phyloP scores from a whole-genome alignment of 2,797 vertebrate genomes.

The Potorous gilbertii region DNA sequence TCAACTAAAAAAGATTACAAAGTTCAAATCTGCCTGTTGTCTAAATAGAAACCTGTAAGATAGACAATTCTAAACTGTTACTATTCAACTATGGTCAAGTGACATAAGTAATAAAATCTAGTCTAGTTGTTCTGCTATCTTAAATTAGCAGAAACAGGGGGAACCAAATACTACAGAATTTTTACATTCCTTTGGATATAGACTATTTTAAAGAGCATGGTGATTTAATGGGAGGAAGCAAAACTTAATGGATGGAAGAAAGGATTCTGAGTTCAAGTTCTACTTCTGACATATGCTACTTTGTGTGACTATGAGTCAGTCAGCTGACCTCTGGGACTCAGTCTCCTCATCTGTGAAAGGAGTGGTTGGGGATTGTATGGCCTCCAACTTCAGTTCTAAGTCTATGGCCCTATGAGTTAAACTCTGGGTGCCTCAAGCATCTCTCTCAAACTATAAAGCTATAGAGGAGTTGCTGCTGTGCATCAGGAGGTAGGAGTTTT shows the following conservation, averaged over 20 bases:
- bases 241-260: not conserved
- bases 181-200: not conserved
- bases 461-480: not conserved
- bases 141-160: not conserved
- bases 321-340: not conserved
- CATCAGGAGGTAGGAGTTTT: not conserved
- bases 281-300: not conserved
- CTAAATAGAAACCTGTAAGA: not conserved
- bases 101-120: not conserved
- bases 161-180: not conserved
- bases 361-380: not conserved
- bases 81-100: not conserved
- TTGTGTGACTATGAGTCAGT: not conserved
- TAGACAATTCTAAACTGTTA: not conserved
- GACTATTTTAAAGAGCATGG: not conserved
- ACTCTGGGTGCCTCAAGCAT: not conserved
- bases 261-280: not conserved
- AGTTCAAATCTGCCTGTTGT: not conserved
- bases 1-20: not conserved
- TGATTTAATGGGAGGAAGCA: not conserved
- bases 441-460: not conserved
- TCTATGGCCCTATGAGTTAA: not conserved
- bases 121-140: not conserved
- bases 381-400: not conserved
- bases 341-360: not conserved